Base-by-base conservation (phyloP, 37 sponge, comb jelly and placozoan species). In the Crambe crambe region DNA sequence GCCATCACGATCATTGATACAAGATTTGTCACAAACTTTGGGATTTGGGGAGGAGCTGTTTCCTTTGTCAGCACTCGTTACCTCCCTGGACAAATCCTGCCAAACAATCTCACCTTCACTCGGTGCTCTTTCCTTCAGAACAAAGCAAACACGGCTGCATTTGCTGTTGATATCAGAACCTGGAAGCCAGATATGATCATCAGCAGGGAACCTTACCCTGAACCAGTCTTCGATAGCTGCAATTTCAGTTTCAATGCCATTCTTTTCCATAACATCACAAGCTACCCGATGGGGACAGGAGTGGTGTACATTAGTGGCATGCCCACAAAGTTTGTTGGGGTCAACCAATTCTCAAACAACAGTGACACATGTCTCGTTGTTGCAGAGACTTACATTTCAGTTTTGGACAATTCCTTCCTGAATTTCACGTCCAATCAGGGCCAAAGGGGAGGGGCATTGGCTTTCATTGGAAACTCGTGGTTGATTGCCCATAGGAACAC, bases 141-240 rank as follows among this genome's bases (percentile, higher is more conserved):
- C 43, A 74, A 39, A 20, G 67, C 68, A 1, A 61, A 47, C 15
- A 0, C 42, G 2, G 26, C 56, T 56, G 69, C 77, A 54, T 79
- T 59, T 37, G 89, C 89, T 38, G 51, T 89, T 15, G 89, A 82
- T 35, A 23, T 89, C 20, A 54, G 56, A 0, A 41, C 73, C 0
- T 79, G n/a, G 42, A 59, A 82, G 18, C 77, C 91, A 21, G 81
- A 81, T 37, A 29, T 27, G 15, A 23, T 26, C 34, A 34, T 36
- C 1, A 37, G 58, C 42, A 60, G 12, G 64, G 87, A 86, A 0
- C 2, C 36, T 0, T 36, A 74, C 17, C 27, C 72, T 9, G 21
- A 25, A 6, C 87, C 83, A 31, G 65, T 79, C 38, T 74, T 91
- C 68, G 42, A 27, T 0, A 69, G 72, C 71, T 91, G 86, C 32